phyloP scores from a whole-genome alignment of 2,113 vertebrate species.

The Numida meleagris region DNA sequence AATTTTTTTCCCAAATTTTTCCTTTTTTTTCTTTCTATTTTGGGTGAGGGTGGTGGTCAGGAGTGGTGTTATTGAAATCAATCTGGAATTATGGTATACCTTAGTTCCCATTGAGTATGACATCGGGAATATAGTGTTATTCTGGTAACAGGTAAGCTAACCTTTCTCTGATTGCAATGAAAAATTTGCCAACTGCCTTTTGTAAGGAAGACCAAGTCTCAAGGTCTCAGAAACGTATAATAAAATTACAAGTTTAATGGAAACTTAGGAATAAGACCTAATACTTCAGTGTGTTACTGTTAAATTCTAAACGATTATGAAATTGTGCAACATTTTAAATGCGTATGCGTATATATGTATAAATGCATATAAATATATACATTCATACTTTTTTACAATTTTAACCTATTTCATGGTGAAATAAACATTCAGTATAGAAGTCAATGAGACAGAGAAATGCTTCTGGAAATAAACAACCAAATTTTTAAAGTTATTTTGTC shows the following conservation, averaged over 20 bases:
- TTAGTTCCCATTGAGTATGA: background rate
- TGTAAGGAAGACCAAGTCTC: background rate
- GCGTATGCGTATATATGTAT: background rate
- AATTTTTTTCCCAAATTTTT: accelerated
- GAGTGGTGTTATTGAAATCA: background rate
- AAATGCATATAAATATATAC: accelerated
- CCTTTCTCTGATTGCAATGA: background rate
- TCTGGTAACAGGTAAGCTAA: background rate
- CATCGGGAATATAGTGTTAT: background rate
- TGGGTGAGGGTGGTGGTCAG: accelerated
- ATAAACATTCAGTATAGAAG: background rate
- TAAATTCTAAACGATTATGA: background rate
- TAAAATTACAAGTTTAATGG: background rate
- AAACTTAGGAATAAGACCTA: background rate
- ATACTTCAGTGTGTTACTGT: background rate
- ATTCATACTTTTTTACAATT: background rate
- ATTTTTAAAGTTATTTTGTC: background rate
- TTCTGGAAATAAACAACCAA: background rate
- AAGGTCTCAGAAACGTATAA: background rate
- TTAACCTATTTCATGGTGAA: accelerated
- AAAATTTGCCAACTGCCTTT: background rate
- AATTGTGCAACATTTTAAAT: background rate
- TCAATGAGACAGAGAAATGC: background rate
- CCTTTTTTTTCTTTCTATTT: background rate
- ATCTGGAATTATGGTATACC: background rate